These are phyloP conservation scores for Phytoseiulus persimilis DNA, from an alignment of 2,888 invertebrate genomes.

Conservation along the genomic window DNA sequence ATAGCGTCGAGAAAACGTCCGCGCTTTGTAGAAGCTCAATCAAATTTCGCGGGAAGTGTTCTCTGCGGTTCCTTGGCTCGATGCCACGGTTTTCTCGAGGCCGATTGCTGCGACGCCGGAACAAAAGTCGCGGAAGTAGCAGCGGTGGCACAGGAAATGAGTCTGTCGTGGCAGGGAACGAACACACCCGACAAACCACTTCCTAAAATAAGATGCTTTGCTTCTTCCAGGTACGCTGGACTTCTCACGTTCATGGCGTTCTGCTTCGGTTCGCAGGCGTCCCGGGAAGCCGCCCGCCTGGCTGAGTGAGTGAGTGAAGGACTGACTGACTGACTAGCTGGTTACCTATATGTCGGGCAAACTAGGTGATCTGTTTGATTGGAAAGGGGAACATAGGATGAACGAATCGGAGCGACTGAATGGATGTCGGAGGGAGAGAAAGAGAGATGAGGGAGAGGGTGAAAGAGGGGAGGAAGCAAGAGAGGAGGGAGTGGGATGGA, in stretches of 20 bases:
- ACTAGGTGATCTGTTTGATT: not conserved
- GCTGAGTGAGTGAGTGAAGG: not conserved
- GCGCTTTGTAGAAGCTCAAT: too few relatives aligned
- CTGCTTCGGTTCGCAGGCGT: not conserved
- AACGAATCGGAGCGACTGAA: not conserved
- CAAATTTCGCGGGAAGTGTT: too few relatives aligned
- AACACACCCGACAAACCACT: not conserved
- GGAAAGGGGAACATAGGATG: not conserved
- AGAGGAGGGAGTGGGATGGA: not conserved
- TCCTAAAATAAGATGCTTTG: not conserved
- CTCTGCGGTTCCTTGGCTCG: too few relatives aligned
- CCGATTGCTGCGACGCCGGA: not conserved
- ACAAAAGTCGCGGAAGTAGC: not conserved
- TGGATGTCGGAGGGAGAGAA: not conserved
- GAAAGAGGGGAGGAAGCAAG: not conserved
- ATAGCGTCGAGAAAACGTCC: too few relatives aligned
- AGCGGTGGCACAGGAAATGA: not conserved
- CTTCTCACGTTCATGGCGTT: not conserved
- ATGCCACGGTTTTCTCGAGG: not conserved
- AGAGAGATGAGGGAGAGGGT: not conserved
- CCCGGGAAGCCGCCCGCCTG: not conserved
- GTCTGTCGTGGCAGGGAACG: not conserved
- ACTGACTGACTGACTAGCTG: not conserved
- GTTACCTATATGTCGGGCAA: not conserved
- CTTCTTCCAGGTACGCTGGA: not conserved